Evolutionary conservation across 2,797 vertebrate species (phyloP).

Genomic region (Mus spretus): DNA sequence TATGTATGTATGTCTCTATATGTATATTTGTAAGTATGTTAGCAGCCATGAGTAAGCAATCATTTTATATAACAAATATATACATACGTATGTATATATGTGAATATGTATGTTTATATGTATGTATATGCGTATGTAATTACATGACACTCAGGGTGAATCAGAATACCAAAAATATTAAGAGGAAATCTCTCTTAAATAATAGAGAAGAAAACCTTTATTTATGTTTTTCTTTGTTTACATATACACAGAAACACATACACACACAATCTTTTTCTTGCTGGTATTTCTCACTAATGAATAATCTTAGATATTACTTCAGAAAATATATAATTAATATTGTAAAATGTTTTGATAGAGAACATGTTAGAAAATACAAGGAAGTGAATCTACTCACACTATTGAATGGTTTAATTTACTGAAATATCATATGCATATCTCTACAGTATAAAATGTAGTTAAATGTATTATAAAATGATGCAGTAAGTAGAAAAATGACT

Average conservation of each 20-base stretch:
- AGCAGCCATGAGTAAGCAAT: not conserved
- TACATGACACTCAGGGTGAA: not conserved
- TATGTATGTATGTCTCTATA: not conserved
- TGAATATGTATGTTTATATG: not conserved
- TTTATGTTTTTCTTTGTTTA: not conserved
- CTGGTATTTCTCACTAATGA: not conserved
- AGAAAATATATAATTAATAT: slow-evolving; percentile 57
- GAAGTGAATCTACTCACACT: slow-evolving; percentile 53
- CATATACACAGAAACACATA: not conserved
- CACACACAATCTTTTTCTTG: not conserved
- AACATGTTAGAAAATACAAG: slow-evolving; percentile 59
- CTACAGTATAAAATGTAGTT: not conserved
- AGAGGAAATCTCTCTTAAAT: not conserved
- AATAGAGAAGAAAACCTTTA: not conserved
- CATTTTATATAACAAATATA: not conserved
- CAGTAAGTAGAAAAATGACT: slow-evolving; percentile 51
- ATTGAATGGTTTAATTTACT: slow-evolving; percentile 64
- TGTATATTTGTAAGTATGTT: not conserved
- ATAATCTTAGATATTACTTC: not conserved
- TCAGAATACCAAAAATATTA: not conserved
- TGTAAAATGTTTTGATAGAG: slow-evolving; percentile 54
- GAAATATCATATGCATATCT: slow-evolving; percentile 69
- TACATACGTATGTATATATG: not conserved
- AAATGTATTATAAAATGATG: not conserved
- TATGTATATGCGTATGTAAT: not conserved